A percentile compares a stretch with the other conserved stretches of the same genome.
Evolutionary conservation across 2,888 invertebrate species (phyloP).

Genomic region (Nasonovia ribisnigri): DNA sequence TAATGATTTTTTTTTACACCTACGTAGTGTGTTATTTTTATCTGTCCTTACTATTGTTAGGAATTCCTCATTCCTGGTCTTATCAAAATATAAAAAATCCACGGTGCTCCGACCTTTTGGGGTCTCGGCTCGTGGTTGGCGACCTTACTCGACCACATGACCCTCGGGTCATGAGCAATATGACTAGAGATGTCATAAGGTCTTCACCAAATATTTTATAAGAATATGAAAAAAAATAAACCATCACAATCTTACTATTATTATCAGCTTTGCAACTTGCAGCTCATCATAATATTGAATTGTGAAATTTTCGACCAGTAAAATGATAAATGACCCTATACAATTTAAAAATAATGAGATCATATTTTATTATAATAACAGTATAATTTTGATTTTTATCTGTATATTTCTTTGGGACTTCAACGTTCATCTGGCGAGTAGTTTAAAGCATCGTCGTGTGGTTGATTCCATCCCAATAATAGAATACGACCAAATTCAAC

Average conservation of each 20-base stretch:
- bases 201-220: background rate
- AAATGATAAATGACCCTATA: no score
- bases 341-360: background rate
- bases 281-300: background rate
- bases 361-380: background rate
- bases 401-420: background rate
- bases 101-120: no score
- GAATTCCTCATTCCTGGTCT: no score
- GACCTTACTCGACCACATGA: no score
- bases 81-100: no score
- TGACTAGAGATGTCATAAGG: no score
- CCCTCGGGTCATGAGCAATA: no score
- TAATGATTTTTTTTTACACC: no score
- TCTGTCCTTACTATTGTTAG: no score
- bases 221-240: background rate
- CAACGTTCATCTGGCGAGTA: background rate
- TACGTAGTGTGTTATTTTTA: no score
- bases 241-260: background rate
- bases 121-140: no score
- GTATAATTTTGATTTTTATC: background rate
- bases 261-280: background rate
- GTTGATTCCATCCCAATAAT: slow-evolving; percentile 2
- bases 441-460: background rate
- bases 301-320: no score
- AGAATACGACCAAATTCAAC: background rate